Base-by-base conservation (phyloP, 2,797 vertebrate genomes). In the Coregonus ussuriensis region DNA sequence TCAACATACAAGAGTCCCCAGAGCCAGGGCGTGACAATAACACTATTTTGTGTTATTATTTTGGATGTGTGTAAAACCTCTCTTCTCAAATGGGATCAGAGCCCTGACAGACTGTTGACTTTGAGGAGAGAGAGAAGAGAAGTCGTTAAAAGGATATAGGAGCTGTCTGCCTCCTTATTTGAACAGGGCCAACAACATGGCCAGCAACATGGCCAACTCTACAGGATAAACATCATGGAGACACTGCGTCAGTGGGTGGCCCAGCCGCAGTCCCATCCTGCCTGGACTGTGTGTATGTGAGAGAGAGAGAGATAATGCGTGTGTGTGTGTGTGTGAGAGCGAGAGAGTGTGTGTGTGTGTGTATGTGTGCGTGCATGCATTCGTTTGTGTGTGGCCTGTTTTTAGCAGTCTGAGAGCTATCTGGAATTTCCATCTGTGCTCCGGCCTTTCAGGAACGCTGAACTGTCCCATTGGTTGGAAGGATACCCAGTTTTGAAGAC, bases 161-260 rank as follows among this genome's bases (percentile, higher is more conserved):
- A 62, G 72, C 21, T 25, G 59, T 21, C 59, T 63, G 59, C n/a
- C 16, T 54, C 51, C 18, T 77, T 29, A 41, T n/a, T 56, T 72
- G 47, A 51, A 35, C 37, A 77, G 47, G 74, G 53, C 9, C 59
- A 63, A 25, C 21, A 7, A 63, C 9, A 25, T 3, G 59, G 9
- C 21, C 59, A 25, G 59, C 21, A 25, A 21, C 59, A 67, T 15
- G 15, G 66, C 65, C 35, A 47, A 41, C 70, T 71, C 47, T 71
- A 4, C 21, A 29, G 70, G 51, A 51, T 52, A 71, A 71, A 71
- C 70, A 71, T 47, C n/a, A 25, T 33, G 73, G 78, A 75, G 75
- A 78, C 77, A 66, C 18, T 18, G 31, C 47, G 65, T 33, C 71
- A 52, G 75, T 73, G 74, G 11, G 31, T 72, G 54, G 67, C 73